Conservation (phyloP, 2,797 vertebrate genomes). For the Danio jaintianensis region DNA sequence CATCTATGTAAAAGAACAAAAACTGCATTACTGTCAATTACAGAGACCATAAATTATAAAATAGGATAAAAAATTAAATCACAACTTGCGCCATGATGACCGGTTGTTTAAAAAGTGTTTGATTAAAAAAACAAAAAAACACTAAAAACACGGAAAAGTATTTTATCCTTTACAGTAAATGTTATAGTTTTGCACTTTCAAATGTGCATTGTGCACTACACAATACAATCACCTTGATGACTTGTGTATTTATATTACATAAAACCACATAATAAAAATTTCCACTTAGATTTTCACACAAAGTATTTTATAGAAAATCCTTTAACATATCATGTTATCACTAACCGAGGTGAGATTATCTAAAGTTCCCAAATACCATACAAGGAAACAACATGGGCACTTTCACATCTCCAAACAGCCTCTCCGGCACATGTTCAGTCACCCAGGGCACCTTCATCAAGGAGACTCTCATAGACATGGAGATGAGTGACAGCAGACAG, state of each 20-base stretch:
- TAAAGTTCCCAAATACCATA: background rate
- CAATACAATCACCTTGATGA: background rate
- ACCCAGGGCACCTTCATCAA: slow-evolving; percentile 19
- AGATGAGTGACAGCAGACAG: slow-evolving; percentile 77
- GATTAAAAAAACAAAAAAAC: background rate
- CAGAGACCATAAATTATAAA: background rate
- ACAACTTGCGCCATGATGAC: background rate
- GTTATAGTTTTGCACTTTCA: background rate
- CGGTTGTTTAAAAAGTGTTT: background rate
- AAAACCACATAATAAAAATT: background rate
- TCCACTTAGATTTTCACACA: background rate
- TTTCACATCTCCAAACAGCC: slow-evolving; percentile 29
- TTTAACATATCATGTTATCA: background rate
- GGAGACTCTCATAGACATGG: slow-evolving; percentile 38
- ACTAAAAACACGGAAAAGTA: background rate
- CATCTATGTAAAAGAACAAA: background rate
- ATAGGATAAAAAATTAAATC: background rate
- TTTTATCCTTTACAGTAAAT: background rate
- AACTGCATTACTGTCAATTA: background rate
- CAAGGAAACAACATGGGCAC: background rate
- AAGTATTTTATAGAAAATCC: background rate
- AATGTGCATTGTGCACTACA: background rate
- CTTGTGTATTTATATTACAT: background rate
- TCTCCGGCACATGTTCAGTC: background rate
- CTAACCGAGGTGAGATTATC: background rate